Evolutionary conservation across 2,797 vertebrate genomes (phyloP).

Genomic region (Malacoraja senta): DNA sequence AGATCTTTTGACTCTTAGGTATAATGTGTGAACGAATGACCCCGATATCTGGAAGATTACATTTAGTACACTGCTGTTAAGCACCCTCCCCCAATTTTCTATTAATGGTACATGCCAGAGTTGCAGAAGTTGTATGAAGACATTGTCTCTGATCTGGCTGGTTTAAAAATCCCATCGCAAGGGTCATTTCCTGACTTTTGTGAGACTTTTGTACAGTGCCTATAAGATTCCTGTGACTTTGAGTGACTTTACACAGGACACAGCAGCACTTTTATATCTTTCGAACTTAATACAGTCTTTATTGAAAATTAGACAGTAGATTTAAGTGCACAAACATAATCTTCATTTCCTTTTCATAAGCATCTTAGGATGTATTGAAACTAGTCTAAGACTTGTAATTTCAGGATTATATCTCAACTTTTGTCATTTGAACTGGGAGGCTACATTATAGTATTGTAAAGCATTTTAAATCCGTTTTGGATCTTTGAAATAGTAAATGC

Average conservation of each 20-base stretch:
- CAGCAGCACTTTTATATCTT: constrained; percentile 42
- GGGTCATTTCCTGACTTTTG: constrained; percentile 77
- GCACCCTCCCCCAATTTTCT: constrained; percentile 44
- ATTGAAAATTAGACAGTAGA: constrained; percentile 21
- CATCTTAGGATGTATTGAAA: neutral
- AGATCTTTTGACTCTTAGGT: neutral
- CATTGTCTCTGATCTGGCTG: constrained; percentile 64
- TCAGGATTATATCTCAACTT: neutral
- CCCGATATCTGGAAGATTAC: constrained; percentile 15
- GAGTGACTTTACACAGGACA: constrained; percentile 44
- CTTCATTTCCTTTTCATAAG: neutral
- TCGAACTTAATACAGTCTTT: constrained; percentile 2
- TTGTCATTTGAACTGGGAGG: neutral
- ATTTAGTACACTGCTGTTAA: constrained; percentile 39
- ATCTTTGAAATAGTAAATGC: neutral
- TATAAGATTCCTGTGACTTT: constrained; percentile 48
- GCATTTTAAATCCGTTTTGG: neutral
- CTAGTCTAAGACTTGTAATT: neutral
- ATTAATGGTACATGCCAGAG: constrained; percentile 64
- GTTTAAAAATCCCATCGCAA: constrained; percentile 56
- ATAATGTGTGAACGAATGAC: neutral
- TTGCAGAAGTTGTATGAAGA: constrained; percentile 66
- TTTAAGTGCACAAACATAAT: neutral
- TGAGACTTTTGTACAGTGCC: constrained; percentile 54
- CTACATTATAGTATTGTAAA: neutral